phyloP scores from a whole-genome alignment of 2,113 vertebrate species.

The Pungitius pungitius region DNA sequence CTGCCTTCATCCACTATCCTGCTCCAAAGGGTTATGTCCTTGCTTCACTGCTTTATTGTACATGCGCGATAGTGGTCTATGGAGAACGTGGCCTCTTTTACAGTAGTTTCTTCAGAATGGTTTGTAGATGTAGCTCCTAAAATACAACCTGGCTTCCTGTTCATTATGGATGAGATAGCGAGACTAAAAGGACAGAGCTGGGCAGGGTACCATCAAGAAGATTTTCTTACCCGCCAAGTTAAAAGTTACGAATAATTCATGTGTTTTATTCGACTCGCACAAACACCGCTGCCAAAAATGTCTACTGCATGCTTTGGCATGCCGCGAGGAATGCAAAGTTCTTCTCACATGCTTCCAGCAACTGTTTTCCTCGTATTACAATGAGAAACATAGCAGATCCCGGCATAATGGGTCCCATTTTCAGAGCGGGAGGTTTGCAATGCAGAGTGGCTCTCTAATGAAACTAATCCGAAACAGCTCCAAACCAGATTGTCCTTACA shows the following conservation, averaged over 20 bases:
- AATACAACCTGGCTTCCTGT: background rate
- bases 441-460: background rate
- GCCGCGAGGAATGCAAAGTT: constrained; percentile 13
- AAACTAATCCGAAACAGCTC: background rate
- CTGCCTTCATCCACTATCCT: background rate
- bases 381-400: background rate
- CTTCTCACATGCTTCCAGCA: constrained; percentile 19
- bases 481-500: background rate
- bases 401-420: background rate
- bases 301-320: constrained; percentile 22
- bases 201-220: background rate
- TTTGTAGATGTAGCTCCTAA: background rate
- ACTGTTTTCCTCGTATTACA: constrained; percentile 4
- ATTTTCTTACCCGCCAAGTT: background rate
- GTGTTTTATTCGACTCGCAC: background rate
- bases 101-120: background rate
- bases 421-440: background rate
- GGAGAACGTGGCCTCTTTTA: background rate
- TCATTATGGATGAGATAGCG: background rate
- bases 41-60: background rate
- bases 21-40: background rate
- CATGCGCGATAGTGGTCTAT: background rate
- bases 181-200: background rate
- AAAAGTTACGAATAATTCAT: background rate
- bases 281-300: background rate